Conservation (phyloP, 2,113 vertebrate genomes). For the Crocuta crocuta region DNA sequence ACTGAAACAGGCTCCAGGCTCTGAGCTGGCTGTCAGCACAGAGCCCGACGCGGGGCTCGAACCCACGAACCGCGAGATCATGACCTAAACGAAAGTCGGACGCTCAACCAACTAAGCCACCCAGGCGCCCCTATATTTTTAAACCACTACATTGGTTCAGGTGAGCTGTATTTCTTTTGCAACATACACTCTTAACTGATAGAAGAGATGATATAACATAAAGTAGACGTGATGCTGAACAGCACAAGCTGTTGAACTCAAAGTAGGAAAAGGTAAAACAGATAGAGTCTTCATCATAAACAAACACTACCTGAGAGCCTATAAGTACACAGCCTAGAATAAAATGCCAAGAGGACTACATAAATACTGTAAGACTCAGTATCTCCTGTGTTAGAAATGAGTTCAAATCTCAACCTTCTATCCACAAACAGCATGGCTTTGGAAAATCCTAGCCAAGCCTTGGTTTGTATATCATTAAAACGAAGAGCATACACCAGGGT, state of each 20-base stretch:
- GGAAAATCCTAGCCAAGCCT: constrained; percentile 25
- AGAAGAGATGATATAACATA: background rate
- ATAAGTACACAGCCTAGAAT: background rate
- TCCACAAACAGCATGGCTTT: constrained; percentile 15
- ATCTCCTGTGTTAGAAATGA: background rate
- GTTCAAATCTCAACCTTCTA: constrained; percentile 20
- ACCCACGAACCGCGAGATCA: too few species aligned
- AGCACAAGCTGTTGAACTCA: background rate
- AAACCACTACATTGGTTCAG: background rate
- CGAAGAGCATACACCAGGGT: background rate
- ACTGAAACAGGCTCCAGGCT: too few species aligned
- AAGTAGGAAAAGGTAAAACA: background rate
- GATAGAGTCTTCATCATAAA: background rate
- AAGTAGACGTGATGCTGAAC: background rate
- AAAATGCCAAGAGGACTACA: background rate
- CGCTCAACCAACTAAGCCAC: too few species aligned
- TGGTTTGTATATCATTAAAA: background rate
- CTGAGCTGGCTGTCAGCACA: too few species aligned
- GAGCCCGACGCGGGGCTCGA: too few species aligned
- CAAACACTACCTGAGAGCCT: background rate
- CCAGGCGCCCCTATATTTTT: background rate
- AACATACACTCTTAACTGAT: background rate
- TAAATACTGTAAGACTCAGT: background rate
- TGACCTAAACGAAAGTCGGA: too few species aligned
- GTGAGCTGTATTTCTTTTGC: background rate